These are phyloP conservation scores for Daphoenositta chrysoptera DNA, from an alignment of 2,113 vertebrate species.

Conservation along the genomic window DNA sequence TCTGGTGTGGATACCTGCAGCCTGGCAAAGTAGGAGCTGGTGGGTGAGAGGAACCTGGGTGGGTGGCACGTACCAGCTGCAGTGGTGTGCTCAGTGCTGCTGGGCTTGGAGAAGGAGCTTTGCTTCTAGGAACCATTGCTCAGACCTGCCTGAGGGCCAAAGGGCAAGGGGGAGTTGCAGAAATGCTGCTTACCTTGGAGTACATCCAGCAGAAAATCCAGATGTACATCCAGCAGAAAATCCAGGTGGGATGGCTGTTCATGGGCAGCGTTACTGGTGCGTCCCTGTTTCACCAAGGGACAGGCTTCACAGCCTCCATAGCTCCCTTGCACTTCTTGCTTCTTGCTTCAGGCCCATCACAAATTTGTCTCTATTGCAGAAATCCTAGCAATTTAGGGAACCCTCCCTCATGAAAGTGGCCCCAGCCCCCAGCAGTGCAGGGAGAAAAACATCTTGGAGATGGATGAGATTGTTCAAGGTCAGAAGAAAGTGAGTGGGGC, in stretches of 20 bases:
- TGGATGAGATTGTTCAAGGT: not conserved
- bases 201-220: not conserved
- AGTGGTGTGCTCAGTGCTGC: not conserved
- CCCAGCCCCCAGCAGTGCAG: not conserved
- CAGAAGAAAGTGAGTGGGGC: not conserved
- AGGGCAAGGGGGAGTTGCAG: not conserved
- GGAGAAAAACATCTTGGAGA: not conserved
- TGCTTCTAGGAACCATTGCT: not conserved
- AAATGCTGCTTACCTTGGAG: not conserved
- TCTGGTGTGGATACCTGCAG: not conserved
- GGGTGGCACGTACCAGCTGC: fast-evolving
- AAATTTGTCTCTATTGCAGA: not conserved
- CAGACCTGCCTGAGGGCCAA: not conserved
- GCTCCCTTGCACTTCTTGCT: not conserved
- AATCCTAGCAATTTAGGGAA: not conserved
- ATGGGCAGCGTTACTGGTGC: not conserved
- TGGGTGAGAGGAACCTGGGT: not conserved
- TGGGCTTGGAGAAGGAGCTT: not conserved
- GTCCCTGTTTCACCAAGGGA: not conserved
- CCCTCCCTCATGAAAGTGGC: not conserved
- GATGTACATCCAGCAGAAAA: not conserved
- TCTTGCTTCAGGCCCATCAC: not conserved
- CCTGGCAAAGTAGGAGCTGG: not conserved
- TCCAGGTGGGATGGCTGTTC: no score
- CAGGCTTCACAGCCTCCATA: not conserved